Base-by-base conservation (phyloP, 2,797 vertebrate species). In the Rhynchotus rufescens region DNA sequence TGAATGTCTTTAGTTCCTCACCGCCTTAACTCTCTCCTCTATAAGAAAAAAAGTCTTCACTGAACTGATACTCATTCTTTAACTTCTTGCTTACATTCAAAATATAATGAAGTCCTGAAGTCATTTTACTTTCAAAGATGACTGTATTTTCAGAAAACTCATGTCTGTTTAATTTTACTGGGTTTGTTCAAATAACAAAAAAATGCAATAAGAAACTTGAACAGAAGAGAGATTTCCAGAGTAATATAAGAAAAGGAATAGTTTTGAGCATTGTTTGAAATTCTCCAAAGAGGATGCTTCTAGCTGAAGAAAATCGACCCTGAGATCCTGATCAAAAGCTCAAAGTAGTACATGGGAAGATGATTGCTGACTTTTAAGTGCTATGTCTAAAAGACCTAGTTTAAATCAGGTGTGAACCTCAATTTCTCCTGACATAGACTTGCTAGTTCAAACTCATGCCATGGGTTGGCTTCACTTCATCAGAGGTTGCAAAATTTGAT, bases 311-410 rank as follows among this genome's bases (percentile, higher is more conserved):
- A 68, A 84, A 79, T 44, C 0, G 1, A 77, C 34, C 22, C 28
- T 4, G 12, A 76, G 56, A 56, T 91, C 76, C 78, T 73, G 66
- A 90, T 75, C n/a, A 91, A 90, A 92, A 69, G n/a, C 28, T 83
- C 69, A 69, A 51, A 92, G 59, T 57, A 67, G 38, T 26, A 90
- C n/a, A 82, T 68, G 26, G 73, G 83, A 78, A 86, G 60, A 59
- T 75, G 74, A 22, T 21, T 84, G 26, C 44, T n/a, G 56, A 51
- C 32, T 88, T 84, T 20, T 57, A 66, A 71, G 76, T 34, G 11
- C 45, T 79, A 16, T 8, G 5, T 65, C 51, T 78, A 54, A 83
- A 87, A 34, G 15, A 90, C 44, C 12, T 77, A 17, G n/a, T 84
- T 74, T 84, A 73, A 73, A 76, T 15, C 36, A 56, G 30, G 51